Conservation (phyloP, 2,888 invertebrate genomes). For the Eristalis tenax region DNA sequence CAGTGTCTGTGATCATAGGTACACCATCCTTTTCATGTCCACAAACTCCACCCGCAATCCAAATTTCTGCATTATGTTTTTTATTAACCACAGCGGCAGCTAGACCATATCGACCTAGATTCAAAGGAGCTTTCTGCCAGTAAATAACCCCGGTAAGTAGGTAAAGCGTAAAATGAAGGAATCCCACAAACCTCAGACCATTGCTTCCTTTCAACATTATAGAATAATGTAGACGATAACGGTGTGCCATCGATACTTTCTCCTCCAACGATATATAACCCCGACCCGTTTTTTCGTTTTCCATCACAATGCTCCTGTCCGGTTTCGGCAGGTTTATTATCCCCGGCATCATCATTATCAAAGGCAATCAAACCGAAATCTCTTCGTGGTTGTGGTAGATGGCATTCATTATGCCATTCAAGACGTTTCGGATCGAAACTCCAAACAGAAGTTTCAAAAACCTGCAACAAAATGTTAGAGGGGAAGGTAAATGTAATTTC, state of each 20-base stretch:
- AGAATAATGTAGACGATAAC: constrained; percentile 74
- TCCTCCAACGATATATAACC: constrained; percentile 88
- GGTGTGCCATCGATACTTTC: constrained; percentile 83
- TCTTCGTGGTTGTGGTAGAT: constrained; percentile 84
- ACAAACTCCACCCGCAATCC: constrained; percentile 88
- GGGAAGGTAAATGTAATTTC: neutral
- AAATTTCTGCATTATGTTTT: constrained; percentile 82
- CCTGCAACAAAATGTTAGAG: constrained; percentile 73
- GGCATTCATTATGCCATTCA: constrained; percentile 85
- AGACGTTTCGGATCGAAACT: constrained; percentile 86
- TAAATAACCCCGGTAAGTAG: constrained; percentile 39
- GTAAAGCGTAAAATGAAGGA: constrained; percentile 23
- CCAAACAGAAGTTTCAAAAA: constrained; percentile 84
- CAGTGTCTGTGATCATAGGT: constrained; percentile 73
- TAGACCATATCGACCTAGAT: constrained; percentile 75
- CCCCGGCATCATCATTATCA: constrained; percentile 79
- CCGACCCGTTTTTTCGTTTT: constrained; percentile 73
- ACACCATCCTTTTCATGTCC: constrained; percentile 52
- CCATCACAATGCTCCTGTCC: constrained; percentile 21
- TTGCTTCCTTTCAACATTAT: constrained; percentile 72
- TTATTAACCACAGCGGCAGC: constrained; percentile 73
- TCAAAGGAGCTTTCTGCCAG: constrained; percentile 74
- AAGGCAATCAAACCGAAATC: constrained; percentile 87
- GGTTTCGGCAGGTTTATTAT: constrained; percentile 17
- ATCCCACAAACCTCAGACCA: constrained; percentile 74